These are phyloP conservation scores for Periophthalmodon schlosseri DNA, from an alignment of 2,113 vertebrate species.

Conservation along the genomic window DNA sequence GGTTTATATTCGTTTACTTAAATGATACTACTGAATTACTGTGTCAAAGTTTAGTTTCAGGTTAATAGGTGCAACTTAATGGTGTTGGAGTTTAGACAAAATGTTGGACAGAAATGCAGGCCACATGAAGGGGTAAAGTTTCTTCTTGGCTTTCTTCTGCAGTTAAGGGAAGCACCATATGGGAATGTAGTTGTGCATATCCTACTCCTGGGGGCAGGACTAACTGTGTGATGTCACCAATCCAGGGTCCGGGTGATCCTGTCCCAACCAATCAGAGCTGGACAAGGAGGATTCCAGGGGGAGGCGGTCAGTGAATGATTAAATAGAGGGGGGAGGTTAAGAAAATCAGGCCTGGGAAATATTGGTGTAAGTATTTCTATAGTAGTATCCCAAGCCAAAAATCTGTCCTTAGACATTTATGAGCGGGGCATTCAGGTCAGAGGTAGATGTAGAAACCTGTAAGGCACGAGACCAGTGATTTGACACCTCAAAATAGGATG, in stretches of 20 bases:
- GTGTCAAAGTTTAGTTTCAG: neutral
- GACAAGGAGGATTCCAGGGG: constrained; percentile 19
- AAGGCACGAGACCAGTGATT: neutral
- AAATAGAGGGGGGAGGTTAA: constrained; percentile 41
- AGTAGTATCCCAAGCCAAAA: constrained; percentile 20
- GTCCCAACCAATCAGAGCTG: constrained; percentile 47
- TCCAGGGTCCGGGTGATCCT: constrained; percentile 54
- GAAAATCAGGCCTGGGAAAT: constrained; percentile 37
- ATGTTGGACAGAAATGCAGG: neutral
- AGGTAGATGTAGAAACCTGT: neutral
- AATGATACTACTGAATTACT: neutral
- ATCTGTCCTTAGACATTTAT: constrained; percentile 14
- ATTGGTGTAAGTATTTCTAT: constrained; percentile 28
- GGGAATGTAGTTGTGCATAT: constrained; percentile 5
- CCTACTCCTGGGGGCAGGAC: constrained; percentile 20
- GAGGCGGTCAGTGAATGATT: constrained; percentile 43
- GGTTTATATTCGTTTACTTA: neutral
- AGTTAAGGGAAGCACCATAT: constrained; percentile 7
- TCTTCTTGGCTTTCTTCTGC: neutral
- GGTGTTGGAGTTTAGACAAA: neutral
- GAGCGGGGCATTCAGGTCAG: neutral
- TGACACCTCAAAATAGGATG: neutral
- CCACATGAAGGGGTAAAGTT: neutral
- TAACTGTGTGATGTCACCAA: constrained; percentile 41
- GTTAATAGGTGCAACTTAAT: neutral